Base-by-base conservation (phyloP, 1,140 invertebrate genomes). In the Luehdorfia chinensis region DNA sequence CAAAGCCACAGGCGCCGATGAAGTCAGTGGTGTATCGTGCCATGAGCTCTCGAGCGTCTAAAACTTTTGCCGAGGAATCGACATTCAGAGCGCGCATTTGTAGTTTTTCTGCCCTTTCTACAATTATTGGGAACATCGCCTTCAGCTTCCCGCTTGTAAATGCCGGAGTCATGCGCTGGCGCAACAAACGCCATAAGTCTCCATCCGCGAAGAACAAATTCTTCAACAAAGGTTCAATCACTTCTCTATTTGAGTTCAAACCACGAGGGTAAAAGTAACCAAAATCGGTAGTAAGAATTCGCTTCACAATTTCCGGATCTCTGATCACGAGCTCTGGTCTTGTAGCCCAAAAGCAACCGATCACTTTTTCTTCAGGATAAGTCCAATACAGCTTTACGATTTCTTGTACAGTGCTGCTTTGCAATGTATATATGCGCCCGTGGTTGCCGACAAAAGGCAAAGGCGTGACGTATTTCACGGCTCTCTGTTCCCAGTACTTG, bases 121-220 rank as follows among this genome's bases (percentile, higher is more conserved):
- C 66, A 6, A 87, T 72, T 0, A 78, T 64, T 3, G 71, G 63
- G 34, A 90, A 89, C 87, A 91, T 90, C 0, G 69, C 61, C 43
- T 88, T 89, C 19, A 91, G 77, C 60, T 90, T 90, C 14, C 86
- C 86, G 0, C 87, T 87, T 0, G 87, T 88, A 56, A 92, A 91
- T 2, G 88, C 88, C 0, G 90, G 90, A 1, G 86, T 87, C 15
- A 92, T 59, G 48, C 90, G 89, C 8, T 84, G 67, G 9, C 90
- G 68, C 7, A 91, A 50, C 18, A 76, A 64, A 34, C 75, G 84
- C 91, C 90, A 92, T 50, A 85, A 57, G 9, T 87, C 69, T 0
- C 73, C 70, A 44, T 80, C 68, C 34, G 74, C 61, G 56, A 71
- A 52, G 36, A 71, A 55, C 53, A 63, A 2, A 58, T 69, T 55